Conservation (phyloP, 2,888 invertebrate species). For the Stictocephala bisonia region DNA sequence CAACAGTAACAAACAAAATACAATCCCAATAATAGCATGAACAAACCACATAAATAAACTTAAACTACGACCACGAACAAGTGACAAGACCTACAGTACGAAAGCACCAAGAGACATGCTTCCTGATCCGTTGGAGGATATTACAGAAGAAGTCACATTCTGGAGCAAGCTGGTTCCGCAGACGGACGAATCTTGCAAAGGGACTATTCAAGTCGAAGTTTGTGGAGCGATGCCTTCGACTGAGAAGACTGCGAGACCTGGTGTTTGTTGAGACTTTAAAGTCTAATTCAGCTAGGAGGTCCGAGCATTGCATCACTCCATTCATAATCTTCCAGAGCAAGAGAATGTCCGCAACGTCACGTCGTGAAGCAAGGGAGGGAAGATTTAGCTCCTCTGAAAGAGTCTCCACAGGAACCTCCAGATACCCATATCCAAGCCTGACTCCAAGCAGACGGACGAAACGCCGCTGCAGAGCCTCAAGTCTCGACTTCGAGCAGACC, state of each 20-base stretch:
- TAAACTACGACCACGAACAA: too few species aligned
- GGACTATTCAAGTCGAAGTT: too few species aligned
- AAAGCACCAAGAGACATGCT: too few species aligned
- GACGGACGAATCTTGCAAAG: too few species aligned
- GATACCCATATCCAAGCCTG: neutral
- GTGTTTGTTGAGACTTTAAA: neutral
- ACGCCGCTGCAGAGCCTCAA: neutral
- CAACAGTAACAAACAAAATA: too few species aligned
- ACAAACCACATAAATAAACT: too few species aligned
- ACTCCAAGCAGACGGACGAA: constrained; percentile 17
- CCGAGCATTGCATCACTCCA: neutral
- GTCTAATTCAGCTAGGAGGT: neutral
- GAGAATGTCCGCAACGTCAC: neutral
- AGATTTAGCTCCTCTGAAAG: neutral
- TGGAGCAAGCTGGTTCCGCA: too few species aligned
- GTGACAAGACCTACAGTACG: too few species aligned
- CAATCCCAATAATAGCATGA: too few species aligned
- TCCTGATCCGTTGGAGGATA: too few species aligned
- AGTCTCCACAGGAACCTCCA: neutral
- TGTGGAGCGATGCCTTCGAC: too few species aligned
- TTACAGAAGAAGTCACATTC: too few species aligned
- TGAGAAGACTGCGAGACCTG: neutral
- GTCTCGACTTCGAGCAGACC: neutral
- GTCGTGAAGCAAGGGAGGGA: neutral
- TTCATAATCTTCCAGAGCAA: neutral